phyloP scores from a whole-genome alignment of 2,888 invertebrate species.

The Chaitophorus viminalis region DNA sequence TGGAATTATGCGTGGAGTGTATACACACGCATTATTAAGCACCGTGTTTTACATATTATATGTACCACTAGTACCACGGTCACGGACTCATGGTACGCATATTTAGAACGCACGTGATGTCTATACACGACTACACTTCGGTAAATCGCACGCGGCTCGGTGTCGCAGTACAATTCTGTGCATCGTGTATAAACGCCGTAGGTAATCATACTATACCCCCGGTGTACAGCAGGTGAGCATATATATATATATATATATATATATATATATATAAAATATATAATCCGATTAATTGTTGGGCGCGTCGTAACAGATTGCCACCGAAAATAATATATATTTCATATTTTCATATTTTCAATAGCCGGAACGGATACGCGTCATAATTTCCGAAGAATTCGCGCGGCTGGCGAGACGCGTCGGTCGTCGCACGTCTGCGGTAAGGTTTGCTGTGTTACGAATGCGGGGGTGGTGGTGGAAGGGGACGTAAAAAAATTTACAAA shows the following conservation, averaged over 20 bases:
- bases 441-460: neutral
- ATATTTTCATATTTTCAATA: neutral
- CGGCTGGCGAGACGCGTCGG: neutral
- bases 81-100: neutral
- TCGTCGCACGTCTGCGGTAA: neutral
- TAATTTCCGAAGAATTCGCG: conserved; percentile 33
- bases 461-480: neutral
- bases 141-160: no score
- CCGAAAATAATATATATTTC: neutral
- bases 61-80: neutral
- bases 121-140: no score
- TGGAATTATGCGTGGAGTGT: no score
- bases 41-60: neutral
- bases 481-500: neutral
- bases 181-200: no score
- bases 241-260: no score
- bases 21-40: neutral
- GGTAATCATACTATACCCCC: no score
- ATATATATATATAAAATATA: neutral
- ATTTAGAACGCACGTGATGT: no score
- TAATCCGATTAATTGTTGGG: conserved; percentile 25
- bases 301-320: neutral
- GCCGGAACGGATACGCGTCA: conserved; percentile 42
- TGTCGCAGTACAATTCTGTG: no score
- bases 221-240: no score